These are phyloP conservation scores for Equus quagga DNA, from an alignment of 2,113 vertebrate species.

Conservation along the genomic window DNA sequence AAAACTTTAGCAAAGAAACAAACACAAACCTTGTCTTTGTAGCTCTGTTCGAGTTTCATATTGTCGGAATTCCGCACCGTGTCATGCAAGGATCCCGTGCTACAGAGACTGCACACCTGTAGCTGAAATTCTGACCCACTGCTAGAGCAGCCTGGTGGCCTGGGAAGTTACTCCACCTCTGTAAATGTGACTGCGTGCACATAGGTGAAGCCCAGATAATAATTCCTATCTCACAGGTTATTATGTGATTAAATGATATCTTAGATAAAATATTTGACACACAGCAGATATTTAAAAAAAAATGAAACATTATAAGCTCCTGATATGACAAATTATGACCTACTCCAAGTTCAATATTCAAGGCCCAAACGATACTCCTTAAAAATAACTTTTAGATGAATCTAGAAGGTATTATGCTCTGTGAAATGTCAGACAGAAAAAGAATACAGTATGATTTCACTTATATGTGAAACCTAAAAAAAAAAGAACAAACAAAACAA, in stretches of 20 bases:
- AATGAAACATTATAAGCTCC: not conserved
- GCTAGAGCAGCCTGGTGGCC: not conserved
- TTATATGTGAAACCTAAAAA: no score
- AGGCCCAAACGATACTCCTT: not conserved
- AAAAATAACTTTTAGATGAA: not conserved
- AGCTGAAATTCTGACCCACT: not conserved
- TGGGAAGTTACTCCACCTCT: not conserved
- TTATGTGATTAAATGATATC: not conserved
- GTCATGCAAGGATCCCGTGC: not conserved
- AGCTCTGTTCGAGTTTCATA: slow-evolving; percentile 14
- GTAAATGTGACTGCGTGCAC: not conserved
- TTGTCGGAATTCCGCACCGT: not conserved
- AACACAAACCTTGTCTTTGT: not conserved
- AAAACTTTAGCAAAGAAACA: not conserved
- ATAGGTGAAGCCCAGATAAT: not conserved
- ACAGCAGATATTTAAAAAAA: not conserved
- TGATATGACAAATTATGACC: not conserved
- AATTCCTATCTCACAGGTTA: not conserved
- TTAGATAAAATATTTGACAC: not conserved
- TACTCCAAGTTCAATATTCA: not conserved
- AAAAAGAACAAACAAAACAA: no score
- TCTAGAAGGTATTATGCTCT: no score
- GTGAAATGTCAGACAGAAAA: no score
- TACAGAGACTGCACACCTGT: not conserved
- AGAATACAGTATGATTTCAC: no score